Evolutionary conservation across 2,797 vertebrate species (phyloP).

Genomic region (Serranus cabrilla): DNA sequence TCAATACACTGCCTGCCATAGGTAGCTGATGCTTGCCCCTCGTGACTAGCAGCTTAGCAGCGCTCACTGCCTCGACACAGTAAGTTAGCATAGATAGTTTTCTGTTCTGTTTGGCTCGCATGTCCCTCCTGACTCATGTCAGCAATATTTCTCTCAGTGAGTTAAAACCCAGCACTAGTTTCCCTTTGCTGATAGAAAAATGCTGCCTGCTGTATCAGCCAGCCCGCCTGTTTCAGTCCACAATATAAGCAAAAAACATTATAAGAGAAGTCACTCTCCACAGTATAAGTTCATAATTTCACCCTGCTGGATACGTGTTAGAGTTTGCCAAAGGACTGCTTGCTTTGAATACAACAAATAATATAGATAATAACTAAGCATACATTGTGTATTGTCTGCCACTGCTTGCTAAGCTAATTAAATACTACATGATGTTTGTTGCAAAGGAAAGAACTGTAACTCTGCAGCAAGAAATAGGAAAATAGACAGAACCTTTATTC

Average conservation of each 20-base stretch:
- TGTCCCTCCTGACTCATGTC: constrained; percentile 55
- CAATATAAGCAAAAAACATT: constrained; percentile 11
- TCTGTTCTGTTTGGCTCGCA: constrained; percentile 48
- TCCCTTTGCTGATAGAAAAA: constrained; percentile 31
- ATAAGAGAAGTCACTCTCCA: constrained; percentile 14
- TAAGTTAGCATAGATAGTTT: constrained; percentile 35
- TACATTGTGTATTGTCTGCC: too few relatives aligned
- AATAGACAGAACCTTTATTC: too few relatives aligned
- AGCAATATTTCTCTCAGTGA: constrained; percentile 36
- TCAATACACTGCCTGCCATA: constrained; percentile 70
- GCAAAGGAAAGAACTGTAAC: too few relatives aligned
- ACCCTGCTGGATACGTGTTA: constrained; percentile 52
- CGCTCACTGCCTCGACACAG: constrained; percentile 47
- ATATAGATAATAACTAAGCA: constrained; percentile 9
- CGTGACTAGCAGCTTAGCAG: constrained; percentile 51
- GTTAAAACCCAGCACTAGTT: constrained; percentile 40
- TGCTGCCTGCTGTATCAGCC: constrained; percentile 51
- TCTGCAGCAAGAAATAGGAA: too few relatives aligned
- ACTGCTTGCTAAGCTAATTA: too few relatives aligned
- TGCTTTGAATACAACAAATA: constrained; percentile 31
- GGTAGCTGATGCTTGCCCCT: constrained; percentile 67
- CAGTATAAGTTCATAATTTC: constrained; percentile 16
- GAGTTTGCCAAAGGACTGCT: constrained; percentile 48
- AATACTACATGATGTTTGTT: too few relatives aligned
- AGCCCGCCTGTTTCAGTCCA: constrained; percentile 47